A percentile compares a stretch with the other conserved stretches of the same genome.
Evolutionary conservation across 64 coral and sea anemone species (phyloP).

Genomic region (Porites lutea): DNA sequence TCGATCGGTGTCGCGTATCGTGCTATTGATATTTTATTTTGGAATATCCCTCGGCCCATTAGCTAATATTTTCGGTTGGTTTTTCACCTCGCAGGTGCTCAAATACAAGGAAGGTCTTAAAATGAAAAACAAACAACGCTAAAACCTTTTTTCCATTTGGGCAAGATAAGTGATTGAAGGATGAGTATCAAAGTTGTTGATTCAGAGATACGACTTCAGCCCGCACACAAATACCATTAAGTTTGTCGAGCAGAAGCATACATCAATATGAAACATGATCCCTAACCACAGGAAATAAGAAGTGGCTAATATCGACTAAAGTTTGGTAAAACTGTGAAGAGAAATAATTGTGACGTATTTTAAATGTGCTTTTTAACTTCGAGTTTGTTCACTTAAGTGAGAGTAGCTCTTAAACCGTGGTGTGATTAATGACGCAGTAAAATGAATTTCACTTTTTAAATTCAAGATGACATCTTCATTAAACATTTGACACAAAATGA

Average conservation of each 20-base stretch:
- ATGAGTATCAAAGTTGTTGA: conserved; percentile 38
- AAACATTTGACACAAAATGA: conserved; percentile 14
- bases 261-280: conserved; percentile 46
- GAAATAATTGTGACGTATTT: neutral
- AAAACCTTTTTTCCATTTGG: conserved; percentile 38
- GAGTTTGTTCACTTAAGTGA: neutral
- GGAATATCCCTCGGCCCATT: neutral
- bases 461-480: conserved; percentile 27
- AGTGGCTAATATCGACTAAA: neutral
- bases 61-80: conserved; percentile 60
- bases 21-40: neutral
- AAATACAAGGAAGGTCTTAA: conserved; percentile 27
- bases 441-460: neutral
- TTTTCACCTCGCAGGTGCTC: conserved; percentile 35
- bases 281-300: neutral
- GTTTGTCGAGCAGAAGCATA: conserved; percentile 27
- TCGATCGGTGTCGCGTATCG: conserved; percentile 21
- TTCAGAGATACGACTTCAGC: conserved; percentile 3
- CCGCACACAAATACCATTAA: conserved; percentile 15
- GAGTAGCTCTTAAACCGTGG: neutral
- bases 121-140: conserved; percentile 47
- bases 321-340: neutral
- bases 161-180: conserved; percentile 31
- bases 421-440: neutral
- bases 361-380: neutral